A percentile compares a stretch with the other conserved stretches of the same genome.
Evolutionary conservation across 2,888 invertebrate species (phyloP).

Genomic region (Lamellibrachia columna): DNA sequence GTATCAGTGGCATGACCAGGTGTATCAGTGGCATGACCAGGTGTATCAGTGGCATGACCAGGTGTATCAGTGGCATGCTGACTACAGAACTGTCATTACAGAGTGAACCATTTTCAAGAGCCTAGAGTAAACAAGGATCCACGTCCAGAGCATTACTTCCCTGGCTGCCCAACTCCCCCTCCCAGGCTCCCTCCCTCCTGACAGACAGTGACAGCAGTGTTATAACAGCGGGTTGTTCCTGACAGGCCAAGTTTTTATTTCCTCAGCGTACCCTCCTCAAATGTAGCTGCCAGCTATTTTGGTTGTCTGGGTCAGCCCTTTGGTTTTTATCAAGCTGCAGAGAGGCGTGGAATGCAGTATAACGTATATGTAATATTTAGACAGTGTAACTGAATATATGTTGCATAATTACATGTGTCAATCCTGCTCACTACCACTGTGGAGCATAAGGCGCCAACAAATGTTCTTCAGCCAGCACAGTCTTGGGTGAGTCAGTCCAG

Average conservation of each 20-base stretch:
- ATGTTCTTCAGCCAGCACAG: no score
- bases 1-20: neutral
- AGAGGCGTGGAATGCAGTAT: neutral
- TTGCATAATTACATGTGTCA: no score
- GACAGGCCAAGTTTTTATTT: neutral
- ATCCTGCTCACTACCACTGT: no score
- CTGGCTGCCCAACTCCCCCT: neutral
- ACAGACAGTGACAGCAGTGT: neutral
- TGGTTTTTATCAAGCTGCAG: neutral
- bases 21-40: neutral
- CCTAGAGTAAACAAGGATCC: neutral
- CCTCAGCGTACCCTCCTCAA: neutral
- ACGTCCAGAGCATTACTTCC: neutral
- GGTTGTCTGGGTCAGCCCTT: neutral
- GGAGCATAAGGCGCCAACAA: no score
- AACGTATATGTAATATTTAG: neutral
- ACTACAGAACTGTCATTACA: neutral
- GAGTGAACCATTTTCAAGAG: neutral
- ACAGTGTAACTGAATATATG: no score
- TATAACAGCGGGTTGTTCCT: neutral
- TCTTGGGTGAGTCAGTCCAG: no score
- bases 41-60: neutral
- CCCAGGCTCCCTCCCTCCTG: neutral
- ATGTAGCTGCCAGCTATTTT: neutral
- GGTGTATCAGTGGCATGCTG: neutral